These are phyloP conservation scores for Melopsittacus undulatus DNA, from an alignment of 2,797 vertebrate species.

Conservation along the genomic window DNA sequence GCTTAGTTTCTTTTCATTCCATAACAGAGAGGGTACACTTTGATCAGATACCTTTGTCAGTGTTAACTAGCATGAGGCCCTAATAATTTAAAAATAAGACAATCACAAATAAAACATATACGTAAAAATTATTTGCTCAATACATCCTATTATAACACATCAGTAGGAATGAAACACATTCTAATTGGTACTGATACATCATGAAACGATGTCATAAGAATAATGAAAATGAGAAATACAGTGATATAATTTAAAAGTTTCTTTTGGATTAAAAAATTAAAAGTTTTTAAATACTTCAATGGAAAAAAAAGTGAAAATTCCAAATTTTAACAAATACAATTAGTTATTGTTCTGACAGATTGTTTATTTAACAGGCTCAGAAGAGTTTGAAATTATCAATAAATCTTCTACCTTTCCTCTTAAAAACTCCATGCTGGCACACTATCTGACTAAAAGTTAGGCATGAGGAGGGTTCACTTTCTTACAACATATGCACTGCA, in stretches of 20 bases:
- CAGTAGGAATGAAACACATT: not conserved
- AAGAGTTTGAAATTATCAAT: not conserved
- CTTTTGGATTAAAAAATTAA: not conserved
- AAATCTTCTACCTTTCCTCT: not conserved
- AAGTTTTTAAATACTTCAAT: not conserved
- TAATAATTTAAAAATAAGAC: not conserved
- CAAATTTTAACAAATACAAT: not conserved
- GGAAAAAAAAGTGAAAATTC: not conserved
- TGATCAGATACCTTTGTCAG: not conserved
- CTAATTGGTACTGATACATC: not conserved
- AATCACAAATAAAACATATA: not conserved
- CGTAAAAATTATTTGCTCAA: not conserved
- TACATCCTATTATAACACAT: not conserved
- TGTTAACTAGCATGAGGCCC: not conserved
- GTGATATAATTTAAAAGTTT: not conserved
- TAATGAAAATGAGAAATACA: not conserved
- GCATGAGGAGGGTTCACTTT: not conserved
- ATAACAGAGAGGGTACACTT: not conserved
- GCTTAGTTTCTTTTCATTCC: conserved; percentile 30
- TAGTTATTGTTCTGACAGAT: not conserved
- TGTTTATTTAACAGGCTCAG: not conserved
- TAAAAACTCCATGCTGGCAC: not conserved
- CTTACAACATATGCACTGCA: not conserved
- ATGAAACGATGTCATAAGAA: not conserved
- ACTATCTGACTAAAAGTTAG: not conserved